Conservation (phyloP, 2,113 vertebrate species). For the Thunnus thynnus region DNA sequence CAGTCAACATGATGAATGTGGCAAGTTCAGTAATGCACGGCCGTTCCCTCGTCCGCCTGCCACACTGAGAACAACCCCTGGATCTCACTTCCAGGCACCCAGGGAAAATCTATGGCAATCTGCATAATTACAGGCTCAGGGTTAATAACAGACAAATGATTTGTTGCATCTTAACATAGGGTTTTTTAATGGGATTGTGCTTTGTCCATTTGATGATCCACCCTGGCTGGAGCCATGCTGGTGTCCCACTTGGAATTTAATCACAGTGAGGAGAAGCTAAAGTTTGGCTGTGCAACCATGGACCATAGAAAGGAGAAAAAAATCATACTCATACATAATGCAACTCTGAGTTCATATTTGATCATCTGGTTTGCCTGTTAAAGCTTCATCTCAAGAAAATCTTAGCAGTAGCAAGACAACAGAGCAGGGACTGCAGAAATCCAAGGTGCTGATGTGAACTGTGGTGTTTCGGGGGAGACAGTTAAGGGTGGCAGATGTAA, state of each 20-base stretch:
- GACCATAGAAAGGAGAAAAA: no score
- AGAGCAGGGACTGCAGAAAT: neutral
- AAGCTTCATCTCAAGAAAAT: conserved; percentile 10
- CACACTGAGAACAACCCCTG: conserved; percentile 93
- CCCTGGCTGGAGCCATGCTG: conserved; percentile 2
- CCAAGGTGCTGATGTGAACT: conserved; percentile 20
- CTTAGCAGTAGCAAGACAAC: neutral
- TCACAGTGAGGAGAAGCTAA: conserved; percentile 11
- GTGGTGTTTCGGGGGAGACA: conserved; percentile 7
- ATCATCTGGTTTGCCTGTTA: neutral
- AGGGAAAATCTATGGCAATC: conserved; percentile 99
- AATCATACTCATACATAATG: no score
- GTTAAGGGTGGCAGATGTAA: conserved; percentile 75
- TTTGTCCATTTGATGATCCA: conserved; percentile 45
- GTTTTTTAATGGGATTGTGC: conserved; percentile 79
- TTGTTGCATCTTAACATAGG: conserved; percentile 96
- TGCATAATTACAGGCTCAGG: conserved; percentile 99
- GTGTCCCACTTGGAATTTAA: conserved; percentile 21
- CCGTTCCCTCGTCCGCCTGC: conserved; percentile 95
- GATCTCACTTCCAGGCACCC: conserved; percentile 94
- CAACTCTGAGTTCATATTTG: neutral
- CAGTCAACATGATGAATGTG: conserved; percentile 99
- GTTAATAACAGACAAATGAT: conserved; percentile 99
- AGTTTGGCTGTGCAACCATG: conserved; percentile 1
- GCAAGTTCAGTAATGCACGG: conserved; percentile 98